Conservation (phyloP, 2,113 vertebrate species). For the Meleagris gallopavo region DNA sequence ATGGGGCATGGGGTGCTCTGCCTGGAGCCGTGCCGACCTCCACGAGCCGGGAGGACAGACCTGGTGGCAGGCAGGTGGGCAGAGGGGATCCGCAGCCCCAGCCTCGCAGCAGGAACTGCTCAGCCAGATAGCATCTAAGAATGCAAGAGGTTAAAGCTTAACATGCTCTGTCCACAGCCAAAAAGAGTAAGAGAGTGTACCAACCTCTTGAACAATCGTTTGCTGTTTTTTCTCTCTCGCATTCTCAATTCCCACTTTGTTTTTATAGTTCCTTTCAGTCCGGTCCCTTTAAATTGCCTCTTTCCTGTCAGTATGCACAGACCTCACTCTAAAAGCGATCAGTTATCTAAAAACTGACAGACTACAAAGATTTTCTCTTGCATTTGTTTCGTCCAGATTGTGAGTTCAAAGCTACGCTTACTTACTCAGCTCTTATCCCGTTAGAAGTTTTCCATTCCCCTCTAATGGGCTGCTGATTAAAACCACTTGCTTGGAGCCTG, state of each 20-base stretch:
- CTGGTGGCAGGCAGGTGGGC: constrained; percentile 19
- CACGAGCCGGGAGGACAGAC: constrained; percentile 17
- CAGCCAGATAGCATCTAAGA: not conserved
- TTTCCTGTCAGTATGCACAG: constrained; percentile 64
- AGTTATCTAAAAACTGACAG: constrained; percentile 46
- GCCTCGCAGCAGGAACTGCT: not conserved
- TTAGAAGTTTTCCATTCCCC: constrained; percentile 73
- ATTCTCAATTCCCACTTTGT: constrained; percentile 57
- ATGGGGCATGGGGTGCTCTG: not conserved
- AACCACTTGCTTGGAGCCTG: constrained; percentile 76
- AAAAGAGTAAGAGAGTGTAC: constrained; percentile 35
- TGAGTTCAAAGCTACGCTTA: constrained; percentile 79
- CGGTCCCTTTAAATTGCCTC: constrained; percentile 68
- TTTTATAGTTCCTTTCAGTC: constrained; percentile 66
- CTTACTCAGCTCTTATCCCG: constrained; percentile 78
- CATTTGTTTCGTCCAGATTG: constrained; percentile 48
- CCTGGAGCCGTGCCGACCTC: not conserved
- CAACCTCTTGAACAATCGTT: constrained; percentile 42
- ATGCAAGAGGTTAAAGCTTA: constrained; percentile 58
- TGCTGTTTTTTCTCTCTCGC: constrained; percentile 36
- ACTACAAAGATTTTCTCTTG: constrained; percentile 27
- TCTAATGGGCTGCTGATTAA: constrained; percentile 76
- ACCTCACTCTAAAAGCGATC: constrained; percentile 42
- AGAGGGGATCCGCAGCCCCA: constrained; percentile 1
- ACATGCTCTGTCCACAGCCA: constrained; percentile 37